phyloP scores from a whole-genome alignment of 1,140 invertebrate genomes.

The Drosophila kohkoa region DNA sequence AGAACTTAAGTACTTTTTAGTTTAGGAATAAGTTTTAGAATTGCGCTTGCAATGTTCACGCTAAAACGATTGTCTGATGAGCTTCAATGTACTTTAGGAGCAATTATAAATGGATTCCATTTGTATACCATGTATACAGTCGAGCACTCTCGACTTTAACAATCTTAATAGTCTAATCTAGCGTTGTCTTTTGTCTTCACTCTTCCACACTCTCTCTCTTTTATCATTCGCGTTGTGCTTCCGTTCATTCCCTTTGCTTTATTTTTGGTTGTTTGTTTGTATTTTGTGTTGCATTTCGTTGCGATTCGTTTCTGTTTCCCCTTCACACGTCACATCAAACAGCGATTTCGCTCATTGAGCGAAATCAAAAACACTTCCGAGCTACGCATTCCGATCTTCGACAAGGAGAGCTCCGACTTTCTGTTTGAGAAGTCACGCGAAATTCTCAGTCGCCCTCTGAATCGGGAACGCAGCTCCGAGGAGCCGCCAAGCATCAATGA shows the following conservation, averaged over 20 bases:
- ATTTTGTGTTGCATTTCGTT: constrained; percentile 54
- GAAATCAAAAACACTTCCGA: constrained; percentile 82
- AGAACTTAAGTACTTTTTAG: no score
- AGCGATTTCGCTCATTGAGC: constrained; percentile 86
- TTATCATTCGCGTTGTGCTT: constrained; percentile 31
- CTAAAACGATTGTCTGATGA: no score
- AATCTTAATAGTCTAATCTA: constrained; percentile 47
- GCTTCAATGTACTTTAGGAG: no score
- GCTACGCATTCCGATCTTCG: constrained; percentile 88
- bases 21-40: no score
- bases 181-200: constrained; percentile 47
- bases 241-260: constrained; percentile 66
- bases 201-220: constrained; percentile 50
- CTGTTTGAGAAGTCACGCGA: constrained; percentile 90
- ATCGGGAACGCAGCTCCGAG: constrained; percentile 52
- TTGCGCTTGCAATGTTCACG: no score
- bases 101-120: no score
- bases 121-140: no score
- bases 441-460: constrained; percentile 87
- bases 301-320: constrained; percentile 49
- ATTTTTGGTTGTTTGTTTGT: constrained; percentile 46
- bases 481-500: constrained; percentile 66
- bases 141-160: no score
- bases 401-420: constrained; percentile 90
- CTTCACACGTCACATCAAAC: constrained; percentile 31